Evolutionary conservation across 2,888 invertebrate genomes (phyloP), one percentile per base, ranked within the genome.

Genomic region (Cheilosia grossa): DNA sequence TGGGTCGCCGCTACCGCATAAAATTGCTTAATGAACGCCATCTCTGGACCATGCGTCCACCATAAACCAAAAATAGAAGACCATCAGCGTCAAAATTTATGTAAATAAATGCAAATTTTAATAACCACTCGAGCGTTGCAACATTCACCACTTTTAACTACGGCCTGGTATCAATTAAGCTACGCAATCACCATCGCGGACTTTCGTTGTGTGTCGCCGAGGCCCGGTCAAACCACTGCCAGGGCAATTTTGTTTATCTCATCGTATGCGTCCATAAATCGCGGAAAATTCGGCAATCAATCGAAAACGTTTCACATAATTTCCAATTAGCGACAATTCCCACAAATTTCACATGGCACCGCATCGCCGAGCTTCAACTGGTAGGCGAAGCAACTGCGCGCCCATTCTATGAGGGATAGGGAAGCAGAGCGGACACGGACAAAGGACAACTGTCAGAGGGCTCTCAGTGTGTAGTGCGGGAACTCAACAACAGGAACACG

Each of bases 261-360:
- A 66, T 74, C 64, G 54, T 9, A 40, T 44, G 21, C 61, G 56
- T 66, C 58, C 70, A 83, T 83, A 83, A 83, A 83, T 83, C 80
- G 80, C 70, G 40, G 80, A 80, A 83, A 80, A 74, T 83, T 83
- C 74, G 64, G 59, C 83, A 83, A 80, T 83, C 80, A 83, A 83
- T 83, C 80, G 83, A 80, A 80, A 83, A 75, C 74, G 83, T 79
- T 83, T 80, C 83, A 83, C 80, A 83, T 83, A 83, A 83, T 83
- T 83, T 83, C 83, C 83, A 83, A 83, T 83, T 83, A 83, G 83
- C 74, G 83, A 80, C 74, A 79, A 78, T 80, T 74, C 59, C 80
- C 74, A 80, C 83, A 83, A 83, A 83, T 83, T 83, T 80, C 69
- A 70, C 80, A 80, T 83, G 69, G 67, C 79, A 54, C 51, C 51